phyloP scores from a whole-genome alignment of 1,140 invertebrate species.

The Lamellibrachia luymesi region DNA sequence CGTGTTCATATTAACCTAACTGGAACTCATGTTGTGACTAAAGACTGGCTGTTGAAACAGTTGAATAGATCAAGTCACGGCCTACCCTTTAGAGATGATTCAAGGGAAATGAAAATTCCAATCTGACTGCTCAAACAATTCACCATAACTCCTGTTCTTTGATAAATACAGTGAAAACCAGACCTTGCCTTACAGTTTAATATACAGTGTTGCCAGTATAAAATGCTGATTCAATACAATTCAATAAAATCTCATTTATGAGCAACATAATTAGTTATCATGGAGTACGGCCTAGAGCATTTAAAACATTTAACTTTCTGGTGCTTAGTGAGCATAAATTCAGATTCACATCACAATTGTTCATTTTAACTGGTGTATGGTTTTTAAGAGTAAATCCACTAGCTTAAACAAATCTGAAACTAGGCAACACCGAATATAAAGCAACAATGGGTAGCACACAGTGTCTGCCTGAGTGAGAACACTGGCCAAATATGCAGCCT shows the following conservation, averaged over 20 bases:
- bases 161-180: slow-evolving; percentile 15
- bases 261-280: neutral
- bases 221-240: too few species aligned
- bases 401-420: neutral
- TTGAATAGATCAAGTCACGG: too few species aligned
- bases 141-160: neutral
- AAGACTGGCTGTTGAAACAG: too few species aligned
- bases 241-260: too few species aligned
- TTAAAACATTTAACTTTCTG: neutral
- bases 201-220: too few species aligned
- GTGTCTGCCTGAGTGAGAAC: neutral
- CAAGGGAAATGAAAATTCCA: too few species aligned
- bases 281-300: too few species aligned
- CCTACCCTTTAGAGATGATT: too few species aligned
- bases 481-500: neutral
- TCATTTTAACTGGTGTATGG: neutral
- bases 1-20: neutral
- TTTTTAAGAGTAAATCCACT: neutral
- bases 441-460: neutral
- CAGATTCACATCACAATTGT: neutral
- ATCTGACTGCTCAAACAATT: too few species aligned
- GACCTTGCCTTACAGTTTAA: neutral
- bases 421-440: neutral
- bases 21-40: neutral
- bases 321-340: neutral